Percentiles rank a stretch among this genome's conserved stretches.
Evolutionary conservation across 2,888 invertebrate genomes (phyloP).

Genomic region (Clepsis dumicolana): DNA sequence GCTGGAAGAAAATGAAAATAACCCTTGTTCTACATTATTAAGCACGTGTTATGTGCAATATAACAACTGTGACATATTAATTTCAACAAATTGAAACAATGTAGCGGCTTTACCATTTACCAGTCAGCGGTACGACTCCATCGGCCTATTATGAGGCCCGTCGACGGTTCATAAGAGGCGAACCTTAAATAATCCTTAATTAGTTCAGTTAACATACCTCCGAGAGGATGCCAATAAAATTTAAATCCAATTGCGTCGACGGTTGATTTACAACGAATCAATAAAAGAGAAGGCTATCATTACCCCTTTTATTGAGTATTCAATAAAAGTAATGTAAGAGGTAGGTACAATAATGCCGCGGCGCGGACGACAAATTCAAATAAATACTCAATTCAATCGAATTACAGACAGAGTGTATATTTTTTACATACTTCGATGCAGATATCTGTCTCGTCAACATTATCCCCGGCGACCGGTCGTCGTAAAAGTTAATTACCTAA

Average conservation of each 20-base stretch:
- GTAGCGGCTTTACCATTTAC: constrained; percentile 20
- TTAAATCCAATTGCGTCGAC: constrained; percentile 81
- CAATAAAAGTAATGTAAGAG: constrained; percentile 79
- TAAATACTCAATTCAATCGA: constrained; percentile 49
- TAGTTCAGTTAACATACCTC: constrained; percentile 70
- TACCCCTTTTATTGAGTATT: constrained; percentile 80
- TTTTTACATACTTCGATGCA: constrained; percentile 10
- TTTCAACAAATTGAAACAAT: constrained; percentile 60
- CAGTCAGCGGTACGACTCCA: constrained; percentile 44
- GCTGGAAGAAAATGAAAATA: constrained; percentile 73
- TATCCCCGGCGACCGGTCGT: constrained; percentile 23
- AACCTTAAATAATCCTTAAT: constrained; percentile 64
- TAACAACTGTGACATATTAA: constrained; percentile 58
- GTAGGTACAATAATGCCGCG: constrained; percentile 60
- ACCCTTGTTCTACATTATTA: constrained; percentile 66
- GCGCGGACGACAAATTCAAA: constrained; percentile 56
- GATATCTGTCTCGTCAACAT: constrained; percentile 7
- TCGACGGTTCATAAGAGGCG: constrained; percentile 44
- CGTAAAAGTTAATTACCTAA: constrained; percentile 33
- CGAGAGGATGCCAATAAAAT: constrained; percentile 79
- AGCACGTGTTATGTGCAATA: constrained; percentile 63
- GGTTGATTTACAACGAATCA: constrained; percentile 84
- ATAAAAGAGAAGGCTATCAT: constrained; percentile 83
- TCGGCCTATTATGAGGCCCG: constrained; percentile 21
- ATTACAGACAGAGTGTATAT: constrained; percentile 20